phyloP scores from a whole-genome alignment of 2,797 vertebrate genomes.

The Pangasius sanitwongsei region DNA sequence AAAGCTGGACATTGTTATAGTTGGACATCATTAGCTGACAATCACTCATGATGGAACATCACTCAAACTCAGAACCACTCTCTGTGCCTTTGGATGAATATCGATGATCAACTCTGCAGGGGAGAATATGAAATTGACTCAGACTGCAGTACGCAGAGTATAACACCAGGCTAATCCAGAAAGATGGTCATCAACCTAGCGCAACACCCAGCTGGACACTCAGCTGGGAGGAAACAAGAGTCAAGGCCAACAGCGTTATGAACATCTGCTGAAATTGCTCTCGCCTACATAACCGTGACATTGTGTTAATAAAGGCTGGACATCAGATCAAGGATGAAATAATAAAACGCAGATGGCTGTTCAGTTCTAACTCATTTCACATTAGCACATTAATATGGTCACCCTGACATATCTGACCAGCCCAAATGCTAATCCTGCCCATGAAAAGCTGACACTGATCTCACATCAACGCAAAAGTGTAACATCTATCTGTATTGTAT shows the following conservation, averaged over 20 bases:
- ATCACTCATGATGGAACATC: neutral
- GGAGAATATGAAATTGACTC: neutral
- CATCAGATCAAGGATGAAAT: conserved; percentile 35
- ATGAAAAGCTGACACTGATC: neutral
- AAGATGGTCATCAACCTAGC: conserved; percentile 17
- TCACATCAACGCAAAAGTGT: neutral
- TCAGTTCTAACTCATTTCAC: neutral
- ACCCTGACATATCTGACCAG: conserved; percentile 5
- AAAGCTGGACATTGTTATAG: neutral
- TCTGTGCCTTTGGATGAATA: neutral
- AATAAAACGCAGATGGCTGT: conserved; percentile 29
- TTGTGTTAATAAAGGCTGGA: conserved; percentile 38
- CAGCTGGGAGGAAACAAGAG: conserved; percentile 30
- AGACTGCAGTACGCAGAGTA: neutral
- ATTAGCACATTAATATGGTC: conserved; percentile 27
- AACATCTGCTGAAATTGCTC: conserved; percentile 35
- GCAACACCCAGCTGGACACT: conserved; percentile 30
- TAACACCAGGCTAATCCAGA: conserved; percentile 12
- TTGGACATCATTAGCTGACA: conserved; percentile 5
- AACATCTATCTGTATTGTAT: neutral
- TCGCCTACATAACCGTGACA: conserved; percentile 25
- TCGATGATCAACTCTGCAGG: neutral
- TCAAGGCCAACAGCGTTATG: conserved; percentile 20
- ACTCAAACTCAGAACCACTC: neutral
- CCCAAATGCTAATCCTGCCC: neutral